A percentile compares a stretch with the other conserved stretches of the same genome.
These are phyloP conservation scores for Aramus guarauna DNA, from an alignment of 2,113 vertebrate genomes.

Conservation along the genomic window DNA sequence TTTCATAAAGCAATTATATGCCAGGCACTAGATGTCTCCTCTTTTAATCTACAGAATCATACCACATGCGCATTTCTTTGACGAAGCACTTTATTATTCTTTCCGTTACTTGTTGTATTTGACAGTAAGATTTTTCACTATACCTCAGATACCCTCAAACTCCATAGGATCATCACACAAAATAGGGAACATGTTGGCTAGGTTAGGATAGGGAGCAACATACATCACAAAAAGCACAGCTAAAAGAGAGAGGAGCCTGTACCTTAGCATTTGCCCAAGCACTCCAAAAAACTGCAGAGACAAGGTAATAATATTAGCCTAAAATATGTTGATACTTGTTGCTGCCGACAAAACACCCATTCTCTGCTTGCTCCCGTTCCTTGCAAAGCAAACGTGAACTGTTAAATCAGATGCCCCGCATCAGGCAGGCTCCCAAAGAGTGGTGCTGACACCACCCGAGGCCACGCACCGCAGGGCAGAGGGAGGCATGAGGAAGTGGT, in stretches of 20 bases:
- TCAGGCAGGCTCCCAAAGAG: not conserved
- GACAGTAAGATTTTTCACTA: not conserved
- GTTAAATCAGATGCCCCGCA: not conserved
- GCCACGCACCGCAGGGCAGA: accelerated
- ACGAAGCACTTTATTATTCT: not conserved
- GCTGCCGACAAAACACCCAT: accelerated
- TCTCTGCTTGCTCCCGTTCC: not conserved
- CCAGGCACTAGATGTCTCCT: not conserved
- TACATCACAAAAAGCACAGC: not conserved
- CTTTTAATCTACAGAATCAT: not conserved
- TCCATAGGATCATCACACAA: not conserved
- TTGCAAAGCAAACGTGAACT: not conserved
- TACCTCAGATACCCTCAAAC: not conserved
- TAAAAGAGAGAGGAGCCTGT: not conserved
- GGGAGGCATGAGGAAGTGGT: not conserved
- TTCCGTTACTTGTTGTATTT: not conserved
- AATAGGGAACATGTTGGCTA: not conserved
- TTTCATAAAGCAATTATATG: not conserved
- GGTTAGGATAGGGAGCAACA: not conserved
- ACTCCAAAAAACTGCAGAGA: not conserved
- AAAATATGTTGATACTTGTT: not conserved
- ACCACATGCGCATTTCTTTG: not conserved
- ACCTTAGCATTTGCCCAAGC: not conserved
- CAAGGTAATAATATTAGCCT: not conserved
- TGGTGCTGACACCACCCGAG: accelerated